These are phyloP conservation scores for Stenopsyche tienmushanensis DNA, from an alignment of 1,140 invertebrate genomes.

Conservation along the genomic window DNA sequence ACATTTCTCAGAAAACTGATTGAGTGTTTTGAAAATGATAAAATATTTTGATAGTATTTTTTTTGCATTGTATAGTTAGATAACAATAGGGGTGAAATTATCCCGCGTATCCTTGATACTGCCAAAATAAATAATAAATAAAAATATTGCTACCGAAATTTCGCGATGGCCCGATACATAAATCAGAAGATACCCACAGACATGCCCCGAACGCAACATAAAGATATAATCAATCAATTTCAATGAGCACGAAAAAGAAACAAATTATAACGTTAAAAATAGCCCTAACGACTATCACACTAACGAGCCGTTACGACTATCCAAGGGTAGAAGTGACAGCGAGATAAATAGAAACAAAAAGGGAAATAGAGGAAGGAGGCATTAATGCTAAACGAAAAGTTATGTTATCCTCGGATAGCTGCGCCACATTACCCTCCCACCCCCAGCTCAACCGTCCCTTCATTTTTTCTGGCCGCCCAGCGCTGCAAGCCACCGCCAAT, in stretches of 20 bases:
- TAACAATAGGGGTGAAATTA: no score
- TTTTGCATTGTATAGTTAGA: no score
- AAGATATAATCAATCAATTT: conserved; percentile 1
- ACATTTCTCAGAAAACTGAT: no score
- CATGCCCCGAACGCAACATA: no score
- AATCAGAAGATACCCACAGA: no score
- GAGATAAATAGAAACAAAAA: conserved; percentile 38
- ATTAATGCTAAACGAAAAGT: conserved; percentile 42
- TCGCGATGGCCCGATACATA: no score
- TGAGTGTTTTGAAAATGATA: no score
- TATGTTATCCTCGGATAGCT: conserved; percentile 41
- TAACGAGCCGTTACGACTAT: conserved; percentile 19
- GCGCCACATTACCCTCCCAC: conserved; percentile 23
- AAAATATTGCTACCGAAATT: no score
- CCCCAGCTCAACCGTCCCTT: not conserved
- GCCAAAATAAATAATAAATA: no score
- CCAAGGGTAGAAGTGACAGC: conserved; percentile 15
- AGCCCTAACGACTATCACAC: conserved; percentile 1
- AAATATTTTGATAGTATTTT: no score
- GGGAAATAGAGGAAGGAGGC: conserved; percentile 20
- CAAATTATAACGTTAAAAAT: conserved; percentile 11
- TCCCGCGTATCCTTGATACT: no score
- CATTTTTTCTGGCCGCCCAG: conserved; percentile 14
- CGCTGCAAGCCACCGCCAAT: not conserved
- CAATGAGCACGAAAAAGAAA: not conserved